Conservation (phyloP, 2,888 invertebrate species). For the Troides helena region DNA sequence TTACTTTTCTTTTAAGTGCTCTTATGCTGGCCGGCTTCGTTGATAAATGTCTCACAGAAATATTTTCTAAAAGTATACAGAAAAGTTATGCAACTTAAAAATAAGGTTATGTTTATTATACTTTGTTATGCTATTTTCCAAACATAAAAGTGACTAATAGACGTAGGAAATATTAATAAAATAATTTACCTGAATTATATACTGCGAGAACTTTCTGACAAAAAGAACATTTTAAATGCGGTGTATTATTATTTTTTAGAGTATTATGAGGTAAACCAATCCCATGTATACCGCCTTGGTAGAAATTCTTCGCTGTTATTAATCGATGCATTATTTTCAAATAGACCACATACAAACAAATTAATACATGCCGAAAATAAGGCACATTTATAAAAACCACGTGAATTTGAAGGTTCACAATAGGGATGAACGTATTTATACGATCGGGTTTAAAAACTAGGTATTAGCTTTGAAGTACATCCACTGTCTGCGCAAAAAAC, state of each 20-base stretch:
- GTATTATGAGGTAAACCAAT: constrained; percentile 49
- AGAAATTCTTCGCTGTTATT: constrained; percentile 63
- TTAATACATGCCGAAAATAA: constrained; percentile 52
- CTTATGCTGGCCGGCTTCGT: constrained; percentile 66
- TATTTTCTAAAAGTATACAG: constrained; percentile 55
- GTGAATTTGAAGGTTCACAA: constrained; percentile 53
- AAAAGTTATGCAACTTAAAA: constrained; percentile 65
- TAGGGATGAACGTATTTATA: background rate
- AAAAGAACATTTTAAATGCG: constrained; percentile 70
- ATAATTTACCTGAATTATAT: constrained; percentile 54
- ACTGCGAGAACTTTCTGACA: constrained; percentile 63
- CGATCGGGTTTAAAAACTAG: too few species aligned
- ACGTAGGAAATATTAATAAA: background rate
- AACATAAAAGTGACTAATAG: too few species aligned
- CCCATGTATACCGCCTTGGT: constrained; percentile 62
- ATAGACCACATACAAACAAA: constrained; percentile 41
- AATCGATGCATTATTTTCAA: constrained; percentile 69
- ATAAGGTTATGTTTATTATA: constrained; percentile 48
- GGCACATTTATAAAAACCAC: constrained; percentile 50
- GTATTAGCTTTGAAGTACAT: too few species aligned
- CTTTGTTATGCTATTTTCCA: background rate
- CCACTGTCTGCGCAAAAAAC: too few species aligned
- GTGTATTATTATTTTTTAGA: constrained; percentile 42
- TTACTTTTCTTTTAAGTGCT: constrained; percentile 66
- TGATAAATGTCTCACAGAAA: constrained; percentile 62